Conservation (phyloP, 2,797 vertebrate genomes). For the Periparus ater region DNA sequence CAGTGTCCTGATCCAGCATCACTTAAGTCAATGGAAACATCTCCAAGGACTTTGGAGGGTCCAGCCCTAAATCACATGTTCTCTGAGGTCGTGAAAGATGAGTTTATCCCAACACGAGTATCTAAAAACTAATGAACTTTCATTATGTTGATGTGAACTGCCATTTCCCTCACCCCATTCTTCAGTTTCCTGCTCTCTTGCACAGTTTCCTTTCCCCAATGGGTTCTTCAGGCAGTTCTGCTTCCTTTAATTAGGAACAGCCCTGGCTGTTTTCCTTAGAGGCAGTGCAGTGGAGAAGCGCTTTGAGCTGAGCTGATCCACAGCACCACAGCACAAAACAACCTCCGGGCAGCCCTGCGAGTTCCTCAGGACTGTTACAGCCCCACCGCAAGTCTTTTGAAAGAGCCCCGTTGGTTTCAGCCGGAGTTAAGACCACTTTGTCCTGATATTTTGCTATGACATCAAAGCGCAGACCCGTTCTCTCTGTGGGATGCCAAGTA, state of each 20-base stretch:
- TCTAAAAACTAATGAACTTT: slow-evolving; percentile 31
- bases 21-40: background rate
- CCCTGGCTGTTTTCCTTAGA: background rate
- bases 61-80: background rate
- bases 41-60: background rate
- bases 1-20: background rate
- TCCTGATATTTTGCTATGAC: background rate
- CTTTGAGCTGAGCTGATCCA: background rate
- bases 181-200: slow-evolving; percentile 40
- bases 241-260: slow-evolving; percentile 58
- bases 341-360: background rate
- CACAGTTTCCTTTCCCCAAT: slow-evolving; percentile 43
- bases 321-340: background rate
- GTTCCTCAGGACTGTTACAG: background rate
- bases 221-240: slow-evolving; percentile 20
- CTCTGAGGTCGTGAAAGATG: background rate
- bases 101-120: background rate
- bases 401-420: background rate
- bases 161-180: slow-evolving; percentile 36
- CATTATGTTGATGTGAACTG: background rate
- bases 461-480: background rate
- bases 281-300: background rate
- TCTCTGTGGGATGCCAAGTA: background rate
- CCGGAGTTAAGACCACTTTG: background rate
- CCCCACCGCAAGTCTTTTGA: background rate